A percentile compares a stretch with the other conserved stretches of the same genome.
These are phyloP conservation scores for Anhinga rufa DNA, from an alignment of 2,113 vertebrate species.

Conservation along the genomic window DNA sequence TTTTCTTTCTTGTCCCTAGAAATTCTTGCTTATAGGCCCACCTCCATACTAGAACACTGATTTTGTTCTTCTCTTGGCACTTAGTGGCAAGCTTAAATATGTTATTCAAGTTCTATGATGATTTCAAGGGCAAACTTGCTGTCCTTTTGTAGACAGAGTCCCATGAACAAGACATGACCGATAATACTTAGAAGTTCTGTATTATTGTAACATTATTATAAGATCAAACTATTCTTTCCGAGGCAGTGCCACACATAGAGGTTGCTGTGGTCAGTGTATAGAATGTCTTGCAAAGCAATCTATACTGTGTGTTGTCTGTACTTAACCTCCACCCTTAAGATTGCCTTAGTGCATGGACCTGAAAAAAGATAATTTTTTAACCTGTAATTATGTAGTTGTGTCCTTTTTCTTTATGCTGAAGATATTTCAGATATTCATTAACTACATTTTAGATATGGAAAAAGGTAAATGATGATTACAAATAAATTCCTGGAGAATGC, in stretches of 20 bases:
- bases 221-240: background rate
- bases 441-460: background rate
- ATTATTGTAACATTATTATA: background rate
- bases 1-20: background rate
- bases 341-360: background rate
- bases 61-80: background rate
- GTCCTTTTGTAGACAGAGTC: background rate
- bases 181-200: background rate
- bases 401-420: background rate
- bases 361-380: background rate
- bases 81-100: background rate
- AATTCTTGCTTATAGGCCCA: background rate
- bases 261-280: background rate
- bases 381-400: background rate
- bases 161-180: background rate
- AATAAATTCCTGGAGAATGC: background rate
- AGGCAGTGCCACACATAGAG: background rate
- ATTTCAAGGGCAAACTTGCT: background rate
- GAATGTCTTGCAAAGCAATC: background rate
- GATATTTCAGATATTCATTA: constrained; percentile 29
- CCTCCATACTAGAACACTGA: background rate
- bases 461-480: constrained; percentile 17
- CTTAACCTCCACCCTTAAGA: background rate
- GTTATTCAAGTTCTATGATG: background rate
- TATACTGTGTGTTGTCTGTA: background rate